Evolutionary conservation across 2,888 invertebrate genomes (phyloP), one percentile per base, ranked within the genome.

Genomic region (Leptinotarsa haldemani): DNA sequence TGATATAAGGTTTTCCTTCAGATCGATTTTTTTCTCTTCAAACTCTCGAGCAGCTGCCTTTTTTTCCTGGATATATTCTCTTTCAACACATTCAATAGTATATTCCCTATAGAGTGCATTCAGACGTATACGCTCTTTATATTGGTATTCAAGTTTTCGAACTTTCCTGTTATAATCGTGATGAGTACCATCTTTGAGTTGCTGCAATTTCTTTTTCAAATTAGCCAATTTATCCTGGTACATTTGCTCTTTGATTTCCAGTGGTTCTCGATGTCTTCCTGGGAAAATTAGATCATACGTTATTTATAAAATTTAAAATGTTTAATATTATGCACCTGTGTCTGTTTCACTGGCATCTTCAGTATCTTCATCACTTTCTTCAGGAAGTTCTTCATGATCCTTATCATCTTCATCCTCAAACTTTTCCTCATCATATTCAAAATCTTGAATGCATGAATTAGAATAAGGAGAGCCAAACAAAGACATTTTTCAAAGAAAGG

Each of bases 271-370:
- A 80, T 92, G 92, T 83, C 94, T 93, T 25, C 82, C 82, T 81
- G 50, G 5, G n/a, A 7, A n/a, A 61, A 61, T 40, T 30, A 40
- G 25, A 9, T 18, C 76, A 68, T 0, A 56, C 22, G 47, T 20
- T 30, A 69, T 3, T 65, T 16, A 18, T 69, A 63, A 0, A 12
- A 4, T 18, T 52, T 1, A 22, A 56, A 56, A 13, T 22, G 1
- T 5, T 22, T 9, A 12, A 22, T 22, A 56, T 13, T 20, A 56
- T 22, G 22, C 20, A 56, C 94, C 93, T 88, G 94, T 92, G 82
- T 97, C 97, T n/a, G 96, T 95, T 88, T 98, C 98, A 87, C 97
- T 97, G 0, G 97, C 97, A 89, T 98, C 98, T 88, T 97, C 98
- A 0, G 98, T 98, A 86, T 97, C 97, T 90, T 90, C 90, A 87